A percentile compares a stretch with the other conserved stretches of the same genome.
These are phyloP conservation scores for Megaceryle alcyon DNA, from an alignment of 2,797 vertebrate species.

Conservation along the genomic window DNA sequence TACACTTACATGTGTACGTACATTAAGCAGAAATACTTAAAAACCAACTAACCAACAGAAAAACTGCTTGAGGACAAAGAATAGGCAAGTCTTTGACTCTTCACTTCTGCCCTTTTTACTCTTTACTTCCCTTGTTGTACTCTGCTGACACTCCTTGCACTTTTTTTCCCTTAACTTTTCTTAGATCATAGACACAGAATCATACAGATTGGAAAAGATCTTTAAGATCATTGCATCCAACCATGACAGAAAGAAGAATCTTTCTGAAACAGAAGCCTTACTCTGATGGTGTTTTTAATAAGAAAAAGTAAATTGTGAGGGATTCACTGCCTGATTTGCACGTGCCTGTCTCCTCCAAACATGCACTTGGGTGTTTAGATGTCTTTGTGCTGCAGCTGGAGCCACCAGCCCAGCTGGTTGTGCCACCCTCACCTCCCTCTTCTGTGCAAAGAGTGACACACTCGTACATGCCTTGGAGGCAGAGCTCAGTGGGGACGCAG, in stretches of 20 bases:
- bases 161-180: background rate
- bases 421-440: background rate
- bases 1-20: background rate
- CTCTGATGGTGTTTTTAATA: background rate
- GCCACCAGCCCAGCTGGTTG: background rate
- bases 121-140: background rate
- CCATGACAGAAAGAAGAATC: background rate
- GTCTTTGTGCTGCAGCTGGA: background rate
- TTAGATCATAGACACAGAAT: background rate
- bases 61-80: background rate
- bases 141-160: accelerated
- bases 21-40: background rate
- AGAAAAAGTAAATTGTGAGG: background rate
- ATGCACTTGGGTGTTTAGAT: accelerated
- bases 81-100: background rate
- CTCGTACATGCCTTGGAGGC: background rate
- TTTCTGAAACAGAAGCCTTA: background rate
- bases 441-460: background rate
- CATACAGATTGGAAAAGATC: too few species aligned
- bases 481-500: background rate
- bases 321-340: background rate
- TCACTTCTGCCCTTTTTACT: background rate
- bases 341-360: background rate
- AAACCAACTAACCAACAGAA: background rate
- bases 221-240: too few species aligned